phyloP scores from a whole-genome alignment of 2,797 vertebrate genomes.

The Etheostoma perlongum region DNA sequence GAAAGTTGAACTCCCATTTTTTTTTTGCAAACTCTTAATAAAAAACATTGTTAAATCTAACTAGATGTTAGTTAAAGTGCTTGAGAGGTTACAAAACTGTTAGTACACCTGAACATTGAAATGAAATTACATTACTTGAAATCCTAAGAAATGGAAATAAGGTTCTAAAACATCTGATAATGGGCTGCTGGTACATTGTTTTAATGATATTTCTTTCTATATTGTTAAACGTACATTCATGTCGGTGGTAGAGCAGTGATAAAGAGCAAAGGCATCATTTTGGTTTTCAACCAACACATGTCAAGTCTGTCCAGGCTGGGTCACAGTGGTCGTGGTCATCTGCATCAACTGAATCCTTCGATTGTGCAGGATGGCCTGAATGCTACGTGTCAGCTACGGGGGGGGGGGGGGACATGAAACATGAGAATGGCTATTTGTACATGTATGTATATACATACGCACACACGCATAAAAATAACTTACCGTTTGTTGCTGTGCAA shows the following conservation, averaged over 20 bases:
- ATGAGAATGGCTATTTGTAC: background rate
- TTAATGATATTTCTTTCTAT: too few species aligned
- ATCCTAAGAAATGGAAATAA: background rate
- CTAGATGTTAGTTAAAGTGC: conserved; percentile 39
- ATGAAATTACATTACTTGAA: background rate
- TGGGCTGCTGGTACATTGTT: background rate
- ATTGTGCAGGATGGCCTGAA: conserved; percentile 64
- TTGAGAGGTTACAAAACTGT: background rate
- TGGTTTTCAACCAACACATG: background rate
- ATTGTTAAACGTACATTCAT: conserved; percentile 3
- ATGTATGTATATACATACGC: background rate
- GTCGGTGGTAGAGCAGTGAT: background rate
- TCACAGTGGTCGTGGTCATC: background rate
- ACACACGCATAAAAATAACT: conserved; percentile 23
- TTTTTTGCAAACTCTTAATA: too few species aligned
- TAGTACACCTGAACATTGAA: background rate
- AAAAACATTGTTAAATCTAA: background rate
- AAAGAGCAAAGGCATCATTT: background rate
- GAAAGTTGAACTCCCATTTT: background rate
- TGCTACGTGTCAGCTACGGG: conserved; percentile 66
- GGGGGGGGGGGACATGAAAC: background rate
- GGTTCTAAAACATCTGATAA: background rate
- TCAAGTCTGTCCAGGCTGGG: conserved; percentile 28
- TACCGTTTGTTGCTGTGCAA: conserved; percentile 67
- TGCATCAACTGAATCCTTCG: conserved; percentile 34